These are phyloP conservation scores for Catocala nupta DNA, from an alignment of 2,888 invertebrate species.

Conservation along the genomic window DNA sequence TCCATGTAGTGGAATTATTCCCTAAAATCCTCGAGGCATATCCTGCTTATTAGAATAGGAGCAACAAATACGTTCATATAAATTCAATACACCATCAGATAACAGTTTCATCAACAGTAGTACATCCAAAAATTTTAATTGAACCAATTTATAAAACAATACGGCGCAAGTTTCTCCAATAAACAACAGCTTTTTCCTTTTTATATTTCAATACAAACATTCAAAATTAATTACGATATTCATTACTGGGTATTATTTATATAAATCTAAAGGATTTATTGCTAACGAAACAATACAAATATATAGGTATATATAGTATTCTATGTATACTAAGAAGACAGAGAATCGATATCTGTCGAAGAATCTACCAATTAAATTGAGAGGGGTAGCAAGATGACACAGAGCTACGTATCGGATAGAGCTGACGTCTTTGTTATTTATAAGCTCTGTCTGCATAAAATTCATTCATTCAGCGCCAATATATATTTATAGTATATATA, in stretches of 20 bases:
- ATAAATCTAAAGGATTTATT: conserved; percentile 50
- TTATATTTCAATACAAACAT: conserved; percentile 26
- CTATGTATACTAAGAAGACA: conserved; percentile 39
- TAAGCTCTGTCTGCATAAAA: too few relatives aligned
- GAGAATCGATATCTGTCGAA: conserved; percentile 70
- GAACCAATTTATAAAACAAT: conserved; percentile 12
- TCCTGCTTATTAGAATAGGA: too few relatives aligned
- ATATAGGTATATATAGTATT: conserved; percentile 24
- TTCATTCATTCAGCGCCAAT: too few relatives aligned
- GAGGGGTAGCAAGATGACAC: conserved; percentile 65
- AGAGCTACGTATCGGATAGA: conserved; percentile 53
- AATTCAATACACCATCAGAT: too few relatives aligned
- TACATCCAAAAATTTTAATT: background rate
- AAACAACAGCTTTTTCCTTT: conserved; percentile 11
- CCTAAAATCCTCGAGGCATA: too few relatives aligned
- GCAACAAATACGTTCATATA: too few relatives aligned
- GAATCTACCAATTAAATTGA: conserved; percentile 81
- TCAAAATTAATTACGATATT: conserved; percentile 42
- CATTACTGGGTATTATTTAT: conserved; percentile 28
- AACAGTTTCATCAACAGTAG: too few relatives aligned
- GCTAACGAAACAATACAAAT: conserved; percentile 35
- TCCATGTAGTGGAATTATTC: too few relatives aligned
- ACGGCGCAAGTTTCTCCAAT: background rate
- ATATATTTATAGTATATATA: too few relatives aligned
- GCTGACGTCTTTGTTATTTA: too few relatives aligned